Base-by-base conservation (phyloP, 1,140 invertebrate species). In the Diabrotica virgifera region DNA sequence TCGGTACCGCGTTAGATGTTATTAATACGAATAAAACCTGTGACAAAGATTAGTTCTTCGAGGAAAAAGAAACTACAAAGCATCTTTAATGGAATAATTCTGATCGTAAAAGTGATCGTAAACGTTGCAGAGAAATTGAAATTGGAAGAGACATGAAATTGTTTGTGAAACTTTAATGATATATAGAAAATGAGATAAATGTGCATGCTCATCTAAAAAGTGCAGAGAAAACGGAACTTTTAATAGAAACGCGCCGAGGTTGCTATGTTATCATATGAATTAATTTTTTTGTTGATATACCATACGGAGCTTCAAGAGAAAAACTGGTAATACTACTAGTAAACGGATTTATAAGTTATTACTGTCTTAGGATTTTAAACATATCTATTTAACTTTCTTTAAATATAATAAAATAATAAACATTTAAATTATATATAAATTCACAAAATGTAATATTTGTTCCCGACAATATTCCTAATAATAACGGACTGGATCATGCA, bases 101-200 rank as follows among this genome's bases (percentile, higher is more conserved):
- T 10, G n/a, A 46, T 10, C 8, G 40, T 46, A 46, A 46, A 46
- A 46, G 40, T 46, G 24, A 24, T 24, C 24, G 24, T 24, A 24
- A 24, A 24, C 24, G 40, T 46, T 46, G 40, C n/a, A 46, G n/a
- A 46, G 40, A 46, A 46, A 46, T 46, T 46, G 40, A 46, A 46
- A 24, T 24, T 24, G 24, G 24, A 24, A 24, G 24, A 24, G 24
- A 24, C 24, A 24, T 24, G 24, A 24, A 24, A 46, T 46, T 46
- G 40, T 46, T 46, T 46, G 40, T 46, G 40, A 46, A 46, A 46
- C 40, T 46, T 46, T 46, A 46, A 46, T 46, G 40, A 46, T 46
- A n/a, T 46, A 46, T 46, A 46, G 40, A 46, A 46, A 46, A 10
- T 46, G 40, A 8, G 40, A 46, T 46, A 46, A 46, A 46, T 46